Conservation (phyloP, 1,140 invertebrate species). For the Apis laboriosa region DNA sequence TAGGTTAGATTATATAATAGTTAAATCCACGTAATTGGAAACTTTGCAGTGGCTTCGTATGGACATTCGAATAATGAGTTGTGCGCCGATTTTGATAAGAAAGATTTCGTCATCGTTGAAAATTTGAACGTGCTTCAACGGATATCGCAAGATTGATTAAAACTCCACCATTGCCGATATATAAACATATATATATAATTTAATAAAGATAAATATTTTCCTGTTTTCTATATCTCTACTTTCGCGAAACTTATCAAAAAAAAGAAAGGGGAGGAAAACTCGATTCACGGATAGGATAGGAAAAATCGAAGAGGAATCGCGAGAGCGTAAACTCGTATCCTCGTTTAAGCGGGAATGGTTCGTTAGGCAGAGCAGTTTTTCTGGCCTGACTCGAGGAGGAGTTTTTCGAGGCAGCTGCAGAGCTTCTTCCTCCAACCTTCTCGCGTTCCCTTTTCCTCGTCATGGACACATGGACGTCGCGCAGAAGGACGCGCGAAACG, state of each 20-base stretch:
- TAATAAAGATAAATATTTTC: no score
- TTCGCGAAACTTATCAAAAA: background rate
- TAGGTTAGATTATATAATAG: no score
- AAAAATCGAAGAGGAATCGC: conserved; percentile 35
- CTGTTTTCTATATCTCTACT: no score
- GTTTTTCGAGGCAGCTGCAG: conserved; percentile 70
- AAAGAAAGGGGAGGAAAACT: background rate
- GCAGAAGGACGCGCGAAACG: conserved; percentile 53
- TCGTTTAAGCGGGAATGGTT: conserved; percentile 75
- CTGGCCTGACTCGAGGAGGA: conserved; percentile 62
- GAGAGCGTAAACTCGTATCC: conserved; percentile 67
- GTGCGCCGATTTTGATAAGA: no score
- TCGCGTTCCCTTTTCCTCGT: background rate
- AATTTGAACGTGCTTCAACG: no score
- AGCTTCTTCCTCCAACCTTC: conserved; percentile 28
- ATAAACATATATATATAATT: no score
- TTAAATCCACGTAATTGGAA: no score
- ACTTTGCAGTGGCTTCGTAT: no score
- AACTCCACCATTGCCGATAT: no score
- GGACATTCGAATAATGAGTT: no score
- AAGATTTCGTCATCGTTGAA: no score
- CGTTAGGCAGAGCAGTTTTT: conserved; percentile 78
- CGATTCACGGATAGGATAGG: background rate
- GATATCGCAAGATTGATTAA: no score
- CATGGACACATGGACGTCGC: conserved; percentile 68